A percentile compares a stretch with the other conserved stretches of the same genome.
Conservation (phyloP, 2,888 invertebrate genomes). For the Hydraecia micacea region DNA sequence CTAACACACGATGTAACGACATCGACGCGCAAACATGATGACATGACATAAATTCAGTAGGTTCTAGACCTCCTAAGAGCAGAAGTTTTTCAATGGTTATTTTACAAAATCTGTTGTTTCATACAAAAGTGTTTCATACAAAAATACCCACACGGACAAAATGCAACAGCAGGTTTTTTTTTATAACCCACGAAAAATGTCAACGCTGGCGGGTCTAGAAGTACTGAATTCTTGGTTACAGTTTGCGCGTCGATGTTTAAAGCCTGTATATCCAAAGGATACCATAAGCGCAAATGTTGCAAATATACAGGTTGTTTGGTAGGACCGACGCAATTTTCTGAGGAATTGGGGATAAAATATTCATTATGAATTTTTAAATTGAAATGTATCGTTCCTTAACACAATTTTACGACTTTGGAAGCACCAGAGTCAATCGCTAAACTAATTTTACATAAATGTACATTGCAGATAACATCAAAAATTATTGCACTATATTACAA, state of each 20-base stretch:
- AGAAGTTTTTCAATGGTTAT: too few species aligned
- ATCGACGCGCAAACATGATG: background rate
- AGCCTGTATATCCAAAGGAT: background rate
- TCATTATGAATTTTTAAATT: too few species aligned
- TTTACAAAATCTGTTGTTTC: too few species aligned
- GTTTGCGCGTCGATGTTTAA: background rate
- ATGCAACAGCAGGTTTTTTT: background rate
- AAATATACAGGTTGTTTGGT: background rate
- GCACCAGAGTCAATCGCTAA: background rate
- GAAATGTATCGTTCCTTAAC: too few species aligned
- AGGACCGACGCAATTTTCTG: too few species aligned
- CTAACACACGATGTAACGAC: background rate
- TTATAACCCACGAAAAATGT: background rate
- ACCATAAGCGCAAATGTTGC: background rate
- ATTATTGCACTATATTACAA: background rate
- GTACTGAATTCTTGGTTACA: background rate
- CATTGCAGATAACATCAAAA: background rate
- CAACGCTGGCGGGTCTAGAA: background rate
- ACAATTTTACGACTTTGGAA: too few species aligned
- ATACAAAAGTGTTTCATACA: background rate
- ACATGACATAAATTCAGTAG: background rate
- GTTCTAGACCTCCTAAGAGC: too few species aligned
- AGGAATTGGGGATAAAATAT: too few species aligned
- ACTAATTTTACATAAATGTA: background rate
- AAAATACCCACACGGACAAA: background rate